phyloP scores from a whole-genome alignment of 2,888 invertebrate species.

The Rutpela maculata region DNA sequence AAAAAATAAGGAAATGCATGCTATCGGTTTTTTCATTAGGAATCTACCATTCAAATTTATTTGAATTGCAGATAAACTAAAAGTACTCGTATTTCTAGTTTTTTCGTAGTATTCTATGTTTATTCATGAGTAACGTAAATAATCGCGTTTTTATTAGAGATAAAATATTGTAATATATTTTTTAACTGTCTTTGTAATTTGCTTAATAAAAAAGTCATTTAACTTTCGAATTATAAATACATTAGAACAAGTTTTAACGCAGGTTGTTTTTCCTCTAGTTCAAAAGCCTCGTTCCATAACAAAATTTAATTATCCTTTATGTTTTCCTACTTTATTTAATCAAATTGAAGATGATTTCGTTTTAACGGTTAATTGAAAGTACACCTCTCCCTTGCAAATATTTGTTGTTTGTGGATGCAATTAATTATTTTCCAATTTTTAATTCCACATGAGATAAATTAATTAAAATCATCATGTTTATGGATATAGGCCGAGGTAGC shows the following conservation, averaged over 20 bases:
- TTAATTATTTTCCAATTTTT: background rate
- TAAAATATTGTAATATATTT: background rate
- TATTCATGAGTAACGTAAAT: background rate
- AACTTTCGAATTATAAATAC: conserved; percentile 15
- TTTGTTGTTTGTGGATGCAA: background rate
- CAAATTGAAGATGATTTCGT: background rate
- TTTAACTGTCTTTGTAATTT: background rate
- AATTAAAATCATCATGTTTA: too few relatives aligned
- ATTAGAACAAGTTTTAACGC: background rate
- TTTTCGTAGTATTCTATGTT: background rate
- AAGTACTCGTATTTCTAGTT: too few relatives aligned
- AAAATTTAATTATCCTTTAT: background rate
- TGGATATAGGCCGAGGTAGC: too few relatives aligned
- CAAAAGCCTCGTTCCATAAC: background rate
- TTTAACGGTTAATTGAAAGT: background rate
- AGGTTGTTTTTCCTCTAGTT: background rate
- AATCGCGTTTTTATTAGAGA: background rate
- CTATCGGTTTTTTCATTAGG: too few relatives aligned
- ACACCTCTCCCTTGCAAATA: background rate
- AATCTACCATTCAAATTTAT: too few relatives aligned
- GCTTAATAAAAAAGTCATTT: conserved; percentile 7
- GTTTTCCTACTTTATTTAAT: background rate
- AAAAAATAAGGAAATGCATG: too few relatives aligned
- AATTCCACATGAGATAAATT: too few relatives aligned
- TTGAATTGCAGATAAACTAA: too few relatives aligned